Percentiles rank a stretch among this genome's conserved stretches.
Evolutionary conservation across 1,140 invertebrate species (phyloP).

Genomic region (Brachionus paranguensis): DNA sequence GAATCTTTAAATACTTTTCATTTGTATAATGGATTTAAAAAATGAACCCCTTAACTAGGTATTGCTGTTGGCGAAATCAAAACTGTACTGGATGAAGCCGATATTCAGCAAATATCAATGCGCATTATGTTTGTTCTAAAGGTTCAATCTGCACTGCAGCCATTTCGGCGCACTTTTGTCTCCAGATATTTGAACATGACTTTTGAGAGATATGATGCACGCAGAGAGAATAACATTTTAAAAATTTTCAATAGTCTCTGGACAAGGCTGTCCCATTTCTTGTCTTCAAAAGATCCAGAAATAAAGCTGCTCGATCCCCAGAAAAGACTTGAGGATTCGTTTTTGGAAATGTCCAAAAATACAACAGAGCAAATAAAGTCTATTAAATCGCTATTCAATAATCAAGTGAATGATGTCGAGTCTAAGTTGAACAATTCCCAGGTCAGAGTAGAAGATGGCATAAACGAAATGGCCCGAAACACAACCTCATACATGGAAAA

Average conservation of each 20-base stretch:
- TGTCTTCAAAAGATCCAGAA: constrained; percentile 24
- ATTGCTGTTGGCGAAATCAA: constrained; percentile 39
- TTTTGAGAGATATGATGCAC: not conserved
- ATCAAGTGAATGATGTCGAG: constrained; percentile 32
- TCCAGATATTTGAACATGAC: constrained; percentile 17
- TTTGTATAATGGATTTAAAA: not conserved
- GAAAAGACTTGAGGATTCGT: constrained; percentile 30
- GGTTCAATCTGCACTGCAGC: constrained; percentile 33
- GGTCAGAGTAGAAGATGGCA: constrained; percentile 23
- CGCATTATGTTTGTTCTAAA: constrained; percentile 37
- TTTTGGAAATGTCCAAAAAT: constrained; percentile 30
- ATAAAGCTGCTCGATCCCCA: constrained; percentile 33
- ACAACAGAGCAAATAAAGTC: constrained; percentile 30
- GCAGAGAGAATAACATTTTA: not conserved
- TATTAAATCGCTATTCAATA: constrained; percentile 20
- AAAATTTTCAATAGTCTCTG: not conserved
- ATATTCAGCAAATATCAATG: constrained; percentile 39
- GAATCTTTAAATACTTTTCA: not conserved
- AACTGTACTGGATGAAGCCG: constrained; percentile 33
- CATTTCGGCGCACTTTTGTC: constrained; percentile 12
- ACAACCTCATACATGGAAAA: constrained; percentile 13
- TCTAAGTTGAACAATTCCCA: constrained; percentile 8
- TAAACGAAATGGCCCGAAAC: constrained; percentile 35
- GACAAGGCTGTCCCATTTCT: not conserved
- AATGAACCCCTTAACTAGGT: not conserved